These are phyloP conservation scores for Phengaris arion DNA, from an alignment of 2,888 invertebrate species.

Conservation along the genomic window DNA sequence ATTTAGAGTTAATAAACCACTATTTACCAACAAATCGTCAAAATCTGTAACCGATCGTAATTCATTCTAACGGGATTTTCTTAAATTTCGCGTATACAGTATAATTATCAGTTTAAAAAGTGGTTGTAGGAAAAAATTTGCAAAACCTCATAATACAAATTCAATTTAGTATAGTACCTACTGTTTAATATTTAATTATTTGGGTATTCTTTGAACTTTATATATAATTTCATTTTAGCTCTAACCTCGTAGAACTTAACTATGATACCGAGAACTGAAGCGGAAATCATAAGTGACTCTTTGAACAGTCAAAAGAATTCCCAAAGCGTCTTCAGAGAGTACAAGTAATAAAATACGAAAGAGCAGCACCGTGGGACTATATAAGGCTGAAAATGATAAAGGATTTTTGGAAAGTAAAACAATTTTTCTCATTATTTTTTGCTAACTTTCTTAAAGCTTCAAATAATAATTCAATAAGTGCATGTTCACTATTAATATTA, in stretches of 20 bases:
- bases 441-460: neutral
- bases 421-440: neutral
- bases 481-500: no score
- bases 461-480: no score
- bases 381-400: slow-evolving; percentile 10
- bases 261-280: slow-evolving; percentile 1
- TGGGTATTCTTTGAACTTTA: slow-evolving; percentile 10
- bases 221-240: neutral
- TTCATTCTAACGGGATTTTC: no score
- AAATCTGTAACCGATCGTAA: no score
- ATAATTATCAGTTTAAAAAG: no score
- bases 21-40: neutral
- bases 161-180: neutral
- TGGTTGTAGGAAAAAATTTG: no score
- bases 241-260: neutral
- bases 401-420: slow-evolving; percentile 4
- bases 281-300: slow-evolving; percentile 16
- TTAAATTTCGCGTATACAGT: no score
- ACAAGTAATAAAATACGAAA: slow-evolving; percentile 15
- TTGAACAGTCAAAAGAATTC: slow-evolving; percentile 19
- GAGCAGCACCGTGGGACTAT: neutral
- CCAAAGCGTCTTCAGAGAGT: neutral
- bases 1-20: neutral
- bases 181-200: neutral
- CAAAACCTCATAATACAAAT: neutral